Conservation (phyloP, 2,113 vertebrate genomes). For the Dicrurus megarhynchus region DNA sequence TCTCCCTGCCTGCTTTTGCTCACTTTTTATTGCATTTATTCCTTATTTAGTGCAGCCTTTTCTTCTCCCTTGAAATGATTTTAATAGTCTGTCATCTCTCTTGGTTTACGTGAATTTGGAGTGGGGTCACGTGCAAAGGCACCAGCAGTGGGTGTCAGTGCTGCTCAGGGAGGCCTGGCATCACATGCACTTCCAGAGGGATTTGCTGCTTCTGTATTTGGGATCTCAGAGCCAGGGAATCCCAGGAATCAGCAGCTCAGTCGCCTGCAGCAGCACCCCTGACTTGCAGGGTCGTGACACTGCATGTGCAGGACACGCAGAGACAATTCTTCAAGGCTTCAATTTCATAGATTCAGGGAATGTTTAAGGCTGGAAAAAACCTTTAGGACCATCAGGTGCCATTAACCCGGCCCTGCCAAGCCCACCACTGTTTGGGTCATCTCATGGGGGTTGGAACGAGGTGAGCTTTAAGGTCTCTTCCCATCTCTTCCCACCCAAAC, state of each 20-base stretch:
- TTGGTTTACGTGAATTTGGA: not conserved
- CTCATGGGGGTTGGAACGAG: not conserved
- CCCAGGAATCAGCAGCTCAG: not conserved
- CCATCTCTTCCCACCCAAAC: not conserved
- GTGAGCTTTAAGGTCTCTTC: not conserved
- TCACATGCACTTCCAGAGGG: not conserved
- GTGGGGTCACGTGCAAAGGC: not conserved
- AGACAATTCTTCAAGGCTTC: not conserved
- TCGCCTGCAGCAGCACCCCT: not conserved
- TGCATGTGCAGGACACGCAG: not conserved
- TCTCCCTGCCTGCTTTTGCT: not conserved
- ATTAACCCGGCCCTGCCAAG: not conserved
- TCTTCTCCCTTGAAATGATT: not conserved
- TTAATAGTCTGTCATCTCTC: not conserved
- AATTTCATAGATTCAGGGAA: not conserved
- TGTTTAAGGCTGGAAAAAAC: not conserved
- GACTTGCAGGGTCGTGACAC: not conserved
- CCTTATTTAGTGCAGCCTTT: not conserved
- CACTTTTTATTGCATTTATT: not conserved
- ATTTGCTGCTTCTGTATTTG: not conserved
- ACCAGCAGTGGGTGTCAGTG: not conserved
- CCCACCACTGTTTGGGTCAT: not conserved
- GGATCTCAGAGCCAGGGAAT: not conserved
- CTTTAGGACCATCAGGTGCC: not conserved
- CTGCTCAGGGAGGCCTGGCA: not conserved